phyloP scores from a whole-genome alignment of 2,113 vertebrate genomes.

The Pomatorhinus ruficollis region DNA sequence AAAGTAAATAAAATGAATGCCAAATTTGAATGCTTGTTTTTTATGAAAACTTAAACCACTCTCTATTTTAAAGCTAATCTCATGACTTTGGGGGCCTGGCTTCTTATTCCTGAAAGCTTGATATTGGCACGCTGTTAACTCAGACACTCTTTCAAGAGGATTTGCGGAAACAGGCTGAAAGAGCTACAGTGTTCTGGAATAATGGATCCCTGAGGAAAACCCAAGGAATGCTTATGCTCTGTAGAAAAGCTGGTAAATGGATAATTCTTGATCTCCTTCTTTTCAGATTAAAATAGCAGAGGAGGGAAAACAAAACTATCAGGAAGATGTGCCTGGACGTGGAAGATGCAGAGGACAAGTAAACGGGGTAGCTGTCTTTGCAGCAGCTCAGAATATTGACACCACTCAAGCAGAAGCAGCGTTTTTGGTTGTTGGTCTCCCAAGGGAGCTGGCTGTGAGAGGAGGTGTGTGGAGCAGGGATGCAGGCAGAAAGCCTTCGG shows the following conservation, averaged over 20 bases:
- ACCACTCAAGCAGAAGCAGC: neutral
- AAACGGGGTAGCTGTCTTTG: neutral
- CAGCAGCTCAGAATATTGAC: neutral
- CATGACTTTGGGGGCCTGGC: neutral
- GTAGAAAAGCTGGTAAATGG: constrained; percentile 26
- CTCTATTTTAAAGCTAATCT: constrained; percentile 54
- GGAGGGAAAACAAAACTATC: neutral
- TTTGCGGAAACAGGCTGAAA: neutral
- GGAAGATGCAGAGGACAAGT: neutral
- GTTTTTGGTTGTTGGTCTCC: neutral
- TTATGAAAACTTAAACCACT: neutral
- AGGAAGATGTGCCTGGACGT: neutral
- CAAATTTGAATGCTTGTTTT: constrained; percentile 33
- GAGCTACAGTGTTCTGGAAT: constrained; percentile 21
- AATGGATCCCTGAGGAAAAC: neutral
- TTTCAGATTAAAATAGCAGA: constrained; percentile 30
- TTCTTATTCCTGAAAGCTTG: constrained; percentile 28
- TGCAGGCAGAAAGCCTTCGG: neutral
- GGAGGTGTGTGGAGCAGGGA: neutral
- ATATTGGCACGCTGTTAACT: constrained; percentile 3
- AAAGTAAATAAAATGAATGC: constrained; percentile 30
- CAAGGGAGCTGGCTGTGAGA: neutral
- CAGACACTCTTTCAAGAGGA: constrained; percentile 19
- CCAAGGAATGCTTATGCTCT: neutral
- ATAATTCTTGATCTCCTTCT: constrained; percentile 22